Conservation (phyloP, 2,888 invertebrate genomes). For the Drosophila limbata region DNA sequence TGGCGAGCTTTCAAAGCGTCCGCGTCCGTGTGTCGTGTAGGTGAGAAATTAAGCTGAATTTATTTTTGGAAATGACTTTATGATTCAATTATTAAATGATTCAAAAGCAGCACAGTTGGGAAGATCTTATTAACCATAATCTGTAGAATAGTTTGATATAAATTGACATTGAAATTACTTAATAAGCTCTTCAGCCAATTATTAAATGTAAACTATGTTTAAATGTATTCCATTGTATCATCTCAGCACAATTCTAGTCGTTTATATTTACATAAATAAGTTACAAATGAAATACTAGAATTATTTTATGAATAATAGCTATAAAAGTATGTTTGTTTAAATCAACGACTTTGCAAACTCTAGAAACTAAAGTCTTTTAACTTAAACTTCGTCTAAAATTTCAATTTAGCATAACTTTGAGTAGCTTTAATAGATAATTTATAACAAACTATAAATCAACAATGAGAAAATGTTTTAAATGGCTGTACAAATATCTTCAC, state of each 20-base stretch:
- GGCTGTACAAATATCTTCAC: constrained; percentile 60
- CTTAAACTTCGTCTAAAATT: constrained; percentile 15
- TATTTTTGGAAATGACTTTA: constrained; percentile 72
- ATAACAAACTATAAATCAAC: constrained; percentile 28
- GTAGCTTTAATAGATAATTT: constrained; percentile 43
- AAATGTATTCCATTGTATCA: constrained; percentile 35
- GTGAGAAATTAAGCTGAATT: constrained; percentile 49
- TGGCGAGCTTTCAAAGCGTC: constrained; percentile 10
- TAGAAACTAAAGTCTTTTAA: constrained; percentile 14
- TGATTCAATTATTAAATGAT: constrained; percentile 17
- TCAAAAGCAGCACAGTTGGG: constrained; percentile 9
- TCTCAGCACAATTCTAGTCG: constrained; percentile 73
- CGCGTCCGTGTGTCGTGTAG: constrained; percentile 3
- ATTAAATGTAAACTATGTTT: constrained; percentile 33
- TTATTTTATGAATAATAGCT: constrained; percentile 2
- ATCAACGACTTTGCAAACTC: constrained; percentile 34
- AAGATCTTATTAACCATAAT: constrained; percentile 18
- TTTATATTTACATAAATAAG: constrained; percentile 22
- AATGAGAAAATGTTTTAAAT: constrained; percentile 35
- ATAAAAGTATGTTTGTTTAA: constrained; percentile 2
- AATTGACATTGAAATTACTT: constrained; percentile 21
- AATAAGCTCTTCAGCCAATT: constrained; percentile 20
- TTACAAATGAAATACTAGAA: constrained; percentile 11
- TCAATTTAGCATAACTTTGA: constrained; percentile 35
- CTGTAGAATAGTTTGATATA: constrained; percentile 11